Conservation (phyloP, 1,140 invertebrate genomes). For the Muscidifurax raptorellus region DNA sequence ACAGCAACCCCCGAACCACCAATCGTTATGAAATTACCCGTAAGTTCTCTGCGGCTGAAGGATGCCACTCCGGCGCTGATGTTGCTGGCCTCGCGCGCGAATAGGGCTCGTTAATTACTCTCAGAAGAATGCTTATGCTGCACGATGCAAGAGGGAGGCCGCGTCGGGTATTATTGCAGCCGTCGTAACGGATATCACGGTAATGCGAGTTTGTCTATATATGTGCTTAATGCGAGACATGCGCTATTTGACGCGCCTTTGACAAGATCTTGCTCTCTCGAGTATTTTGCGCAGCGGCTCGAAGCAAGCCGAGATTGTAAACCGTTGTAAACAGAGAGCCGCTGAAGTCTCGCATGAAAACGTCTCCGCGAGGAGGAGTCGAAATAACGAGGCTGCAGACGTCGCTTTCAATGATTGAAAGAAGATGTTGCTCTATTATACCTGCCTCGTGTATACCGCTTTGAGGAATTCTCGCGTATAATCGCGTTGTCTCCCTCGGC, state of each 20-base stretch:
- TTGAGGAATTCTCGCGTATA: not conserved
- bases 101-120: slow-evolving; percentile 45
- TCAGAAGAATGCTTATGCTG: slow-evolving; percentile 38
- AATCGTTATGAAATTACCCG: slow-evolving; percentile 46
- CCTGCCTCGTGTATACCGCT: not conserved
- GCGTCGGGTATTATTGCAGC: slow-evolving; percentile 16
- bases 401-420: not conserved
- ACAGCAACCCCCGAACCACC: not conserved
- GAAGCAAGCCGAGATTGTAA: not conserved
- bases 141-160: not conserved
- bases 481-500: not conserved
- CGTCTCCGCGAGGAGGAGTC: not conserved
- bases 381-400: not conserved
- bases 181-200: slow-evolving; percentile 22
- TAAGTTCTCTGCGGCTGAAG: not conserved
- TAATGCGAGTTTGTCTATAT: not conserved
- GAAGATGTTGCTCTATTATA: not conserved
- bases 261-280: not conserved
- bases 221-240: not conserved
- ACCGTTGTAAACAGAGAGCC: not conserved
- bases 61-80: not conserved
- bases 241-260: slow-evolving; percentile 35
- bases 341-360: slow-evolving; percentile 9
- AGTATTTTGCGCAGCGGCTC: not conserved
- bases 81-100: not conserved